phyloP scores from a whole-genome alignment of 2,888 invertebrate genomes.

The Ormia ochracea region DNA sequence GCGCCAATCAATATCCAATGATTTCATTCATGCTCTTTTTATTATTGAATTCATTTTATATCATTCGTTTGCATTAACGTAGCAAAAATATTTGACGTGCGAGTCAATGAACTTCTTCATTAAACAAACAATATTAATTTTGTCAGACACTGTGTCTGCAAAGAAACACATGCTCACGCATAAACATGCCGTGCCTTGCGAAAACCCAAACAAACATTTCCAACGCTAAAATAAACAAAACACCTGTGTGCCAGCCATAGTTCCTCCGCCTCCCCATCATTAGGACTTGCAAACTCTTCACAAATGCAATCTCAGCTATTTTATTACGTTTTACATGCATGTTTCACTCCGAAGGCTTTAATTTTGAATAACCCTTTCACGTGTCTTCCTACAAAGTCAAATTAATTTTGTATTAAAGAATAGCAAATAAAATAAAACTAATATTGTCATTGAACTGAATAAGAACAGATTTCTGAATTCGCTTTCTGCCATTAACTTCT shows the following conservation, averaged over 20 bases:
- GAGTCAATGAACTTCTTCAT: slow-evolving; percentile 54
- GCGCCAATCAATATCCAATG: slow-evolving; percentile 16
- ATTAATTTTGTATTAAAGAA: too few species aligned
- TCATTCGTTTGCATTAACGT: not conserved
- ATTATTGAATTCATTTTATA: not conserved
- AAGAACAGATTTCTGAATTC: too few species aligned
- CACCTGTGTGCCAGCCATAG: slow-evolving; percentile 57
- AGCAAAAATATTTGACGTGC: slow-evolving; percentile 8
- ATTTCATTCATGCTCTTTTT: not conserved
- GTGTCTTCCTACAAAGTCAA: too few species aligned
- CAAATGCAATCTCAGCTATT: too few species aligned
- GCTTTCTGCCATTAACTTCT: too few species aligned
- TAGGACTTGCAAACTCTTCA: not conserved
- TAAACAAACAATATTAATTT: slow-evolving; percentile 45
- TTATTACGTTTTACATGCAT: too few species aligned
- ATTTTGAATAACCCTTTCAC: too few species aligned
- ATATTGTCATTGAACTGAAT: too few species aligned
- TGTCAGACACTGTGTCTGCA: slow-evolving; percentile 48
- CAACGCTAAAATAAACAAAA: slow-evolving; percentile 39
- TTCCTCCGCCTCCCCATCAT: not conserved
- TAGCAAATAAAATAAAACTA: too few species aligned
- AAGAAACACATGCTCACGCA: slow-evolving; percentile 9
- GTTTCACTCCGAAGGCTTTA: too few species aligned
- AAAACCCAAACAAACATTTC: slow-evolving; percentile 4
- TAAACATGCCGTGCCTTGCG: not conserved